Conservation (phyloP, 2,797 vertebrate species). For the Loris lydekkerianus region DNA sequence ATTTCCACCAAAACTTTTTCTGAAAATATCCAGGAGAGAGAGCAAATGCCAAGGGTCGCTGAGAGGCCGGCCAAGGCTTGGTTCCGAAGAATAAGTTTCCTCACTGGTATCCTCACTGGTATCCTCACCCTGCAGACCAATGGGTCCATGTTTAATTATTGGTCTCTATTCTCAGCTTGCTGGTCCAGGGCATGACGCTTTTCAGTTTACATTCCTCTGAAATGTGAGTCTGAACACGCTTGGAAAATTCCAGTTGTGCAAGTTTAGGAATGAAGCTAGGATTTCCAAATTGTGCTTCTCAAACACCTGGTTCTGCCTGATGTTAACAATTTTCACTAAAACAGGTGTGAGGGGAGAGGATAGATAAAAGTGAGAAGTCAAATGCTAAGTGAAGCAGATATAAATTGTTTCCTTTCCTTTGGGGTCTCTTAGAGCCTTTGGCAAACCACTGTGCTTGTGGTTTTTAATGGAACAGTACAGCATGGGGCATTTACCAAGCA, state of each 20-base stretch:
- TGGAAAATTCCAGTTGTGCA: not conserved
- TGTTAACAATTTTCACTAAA: not conserved
- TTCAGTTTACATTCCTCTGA: not conserved
- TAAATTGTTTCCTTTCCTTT: not conserved
- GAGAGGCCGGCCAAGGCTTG: not conserved
- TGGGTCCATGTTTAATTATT: accelerated
- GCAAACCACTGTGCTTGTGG: not conserved
- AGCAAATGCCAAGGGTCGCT: not conserved
- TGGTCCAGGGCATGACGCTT: not conserved
- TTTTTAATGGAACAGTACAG: not conserved
- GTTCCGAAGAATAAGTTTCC: conserved; percentile 10
- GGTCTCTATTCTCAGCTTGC: not conserved
- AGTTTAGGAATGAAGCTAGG: not conserved
- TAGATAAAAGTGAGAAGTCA: not conserved
- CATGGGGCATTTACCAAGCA: not conserved
- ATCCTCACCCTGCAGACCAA: not conserved
- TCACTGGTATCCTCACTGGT: not conserved
- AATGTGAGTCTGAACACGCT: not conserved
- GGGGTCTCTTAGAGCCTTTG: not conserved
- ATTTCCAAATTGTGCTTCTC: not conserved
- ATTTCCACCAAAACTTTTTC: conserved; percentile 30
- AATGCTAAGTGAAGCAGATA: not conserved
- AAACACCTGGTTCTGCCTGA: not conserved
- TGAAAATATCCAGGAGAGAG: conserved; percentile 10
- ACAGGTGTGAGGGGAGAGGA: not conserved